These are phyloP conservation scores for Cephalophus harveyi DNA, from an alignment of 2,113 vertebrate genomes.

Conservation along the genomic window DNA sequence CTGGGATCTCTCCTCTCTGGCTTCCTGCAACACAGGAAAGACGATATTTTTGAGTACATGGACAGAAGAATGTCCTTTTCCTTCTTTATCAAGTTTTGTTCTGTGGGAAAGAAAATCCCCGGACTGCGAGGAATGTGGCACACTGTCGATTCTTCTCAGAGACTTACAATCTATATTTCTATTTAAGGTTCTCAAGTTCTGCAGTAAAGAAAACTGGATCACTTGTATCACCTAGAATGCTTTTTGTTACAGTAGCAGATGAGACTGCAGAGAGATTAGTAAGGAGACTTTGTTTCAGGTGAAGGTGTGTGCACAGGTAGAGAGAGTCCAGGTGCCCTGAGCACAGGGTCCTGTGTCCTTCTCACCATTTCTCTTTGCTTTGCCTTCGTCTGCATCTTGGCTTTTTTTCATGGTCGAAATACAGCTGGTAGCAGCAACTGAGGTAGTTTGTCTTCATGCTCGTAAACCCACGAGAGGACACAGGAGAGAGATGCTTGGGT, in stretches of 20 bases:
- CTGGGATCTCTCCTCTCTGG: neutral
- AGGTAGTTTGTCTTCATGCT: neutral
- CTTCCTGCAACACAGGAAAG: neutral
- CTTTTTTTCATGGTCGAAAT: neutral
- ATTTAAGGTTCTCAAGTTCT: neutral
- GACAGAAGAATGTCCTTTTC: neutral
- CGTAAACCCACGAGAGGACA: neutral
- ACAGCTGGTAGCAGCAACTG: neutral
- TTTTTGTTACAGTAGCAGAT: neutral
- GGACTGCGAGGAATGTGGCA: neutral
- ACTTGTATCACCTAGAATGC: neutral
- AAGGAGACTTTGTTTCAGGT: neutral
- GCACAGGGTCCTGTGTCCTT: neutral
- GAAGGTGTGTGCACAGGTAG: neutral
- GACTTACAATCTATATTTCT: neutral
- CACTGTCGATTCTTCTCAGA: neutral
- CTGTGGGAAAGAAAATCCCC: neutral
- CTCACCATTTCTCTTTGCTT: neutral
- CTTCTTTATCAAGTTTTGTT: slow-evolving; percentile 7
- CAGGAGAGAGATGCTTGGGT: neutral
- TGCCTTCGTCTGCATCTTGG: neutral
- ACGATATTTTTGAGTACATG: neutral
- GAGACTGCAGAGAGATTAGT: neutral
- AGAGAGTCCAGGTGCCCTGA: neutral
- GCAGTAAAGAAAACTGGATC: neutral